Evolutionary conservation across 1,140 invertebrate genomes (phyloP).

Genomic region (Lucilia cuprina): DNA sequence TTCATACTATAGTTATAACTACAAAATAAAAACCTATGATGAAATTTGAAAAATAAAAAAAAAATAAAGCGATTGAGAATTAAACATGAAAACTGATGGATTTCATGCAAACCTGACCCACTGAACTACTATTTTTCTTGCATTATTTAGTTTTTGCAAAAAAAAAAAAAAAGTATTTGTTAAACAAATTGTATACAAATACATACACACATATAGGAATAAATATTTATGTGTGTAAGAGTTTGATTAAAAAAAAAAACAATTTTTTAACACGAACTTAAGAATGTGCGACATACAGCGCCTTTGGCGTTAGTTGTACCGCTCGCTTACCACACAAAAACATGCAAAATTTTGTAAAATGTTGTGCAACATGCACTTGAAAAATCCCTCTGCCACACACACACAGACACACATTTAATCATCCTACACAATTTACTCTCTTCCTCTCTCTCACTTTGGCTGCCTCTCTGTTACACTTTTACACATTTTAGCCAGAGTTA

Average conservation of each 20-base stretch:
- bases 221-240: neutral
- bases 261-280: constrained; percentile 24
- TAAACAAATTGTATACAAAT: constrained; percentile 24
- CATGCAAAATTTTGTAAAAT: constrained; percentile 26
- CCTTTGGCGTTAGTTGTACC: constrained; percentile 18
- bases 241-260: constrained; percentile 16
- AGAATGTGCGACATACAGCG: constrained; percentile 29
- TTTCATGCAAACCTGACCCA: constrained; percentile 34
- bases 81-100: constrained; percentile 29
- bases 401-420: neutral
- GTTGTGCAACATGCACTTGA: constrained; percentile 33
- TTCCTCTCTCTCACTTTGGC: neutral
- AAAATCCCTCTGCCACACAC: neutral
- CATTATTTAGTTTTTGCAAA: neutral
- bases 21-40: neutral
- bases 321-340: neutral
- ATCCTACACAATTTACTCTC: neutral
- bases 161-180: neutral
- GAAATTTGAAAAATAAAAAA: neutral
- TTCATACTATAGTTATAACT: neutral
- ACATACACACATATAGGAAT: neutral
- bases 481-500: neutral
- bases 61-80: neutral
- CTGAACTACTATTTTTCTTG: constrained; percentile 8
- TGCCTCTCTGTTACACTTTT: neutral